A percentile compares a stretch with the other conserved stretches of the same genome.
These are phyloP conservation scores for Lasiurus cinereus DNA, from an alignment of 2,113 vertebrate species.

Conservation along the genomic window DNA sequence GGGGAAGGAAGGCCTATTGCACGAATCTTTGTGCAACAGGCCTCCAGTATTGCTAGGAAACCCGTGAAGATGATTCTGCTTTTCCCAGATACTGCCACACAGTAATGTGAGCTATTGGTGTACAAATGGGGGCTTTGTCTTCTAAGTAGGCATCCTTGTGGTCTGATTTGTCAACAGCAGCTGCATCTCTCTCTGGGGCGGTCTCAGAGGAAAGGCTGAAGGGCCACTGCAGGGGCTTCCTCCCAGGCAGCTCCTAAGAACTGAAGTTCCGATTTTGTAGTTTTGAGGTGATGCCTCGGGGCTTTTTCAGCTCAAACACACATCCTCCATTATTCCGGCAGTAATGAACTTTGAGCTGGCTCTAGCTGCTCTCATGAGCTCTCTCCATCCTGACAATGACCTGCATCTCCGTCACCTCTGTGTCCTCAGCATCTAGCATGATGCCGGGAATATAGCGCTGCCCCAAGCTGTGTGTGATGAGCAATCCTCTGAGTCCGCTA, in stretches of 20 bases:
- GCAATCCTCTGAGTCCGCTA: slow-evolving; percentile 1
- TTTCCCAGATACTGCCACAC: background rate
- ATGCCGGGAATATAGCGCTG: background rate
- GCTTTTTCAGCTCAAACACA: background rate
- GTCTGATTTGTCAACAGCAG: background rate
- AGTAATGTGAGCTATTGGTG: background rate
- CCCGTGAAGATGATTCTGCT: background rate
- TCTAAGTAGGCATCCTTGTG: background rate
- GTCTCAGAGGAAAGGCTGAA: background rate
- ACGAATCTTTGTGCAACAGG: no score
- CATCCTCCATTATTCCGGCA: background rate
- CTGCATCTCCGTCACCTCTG: background rate
- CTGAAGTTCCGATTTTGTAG: background rate
- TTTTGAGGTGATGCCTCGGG: background rate
- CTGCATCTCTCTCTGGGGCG: background rate
- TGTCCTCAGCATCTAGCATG: background rate
- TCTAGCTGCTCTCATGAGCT: background rate
- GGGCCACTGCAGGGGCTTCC: background rate
- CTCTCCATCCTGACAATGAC: background rate
- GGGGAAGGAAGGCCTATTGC: no score
- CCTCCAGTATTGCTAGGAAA: background rate
- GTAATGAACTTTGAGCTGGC: background rate
- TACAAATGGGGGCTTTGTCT: background rate
- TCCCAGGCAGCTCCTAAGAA: background rate
- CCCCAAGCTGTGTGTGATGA: slow-evolving; percentile 17